These are phyloP conservation scores for Troides aeacus DNA, from an alignment of 2,888 invertebrate genomes.

Conservation along the genomic window DNA sequence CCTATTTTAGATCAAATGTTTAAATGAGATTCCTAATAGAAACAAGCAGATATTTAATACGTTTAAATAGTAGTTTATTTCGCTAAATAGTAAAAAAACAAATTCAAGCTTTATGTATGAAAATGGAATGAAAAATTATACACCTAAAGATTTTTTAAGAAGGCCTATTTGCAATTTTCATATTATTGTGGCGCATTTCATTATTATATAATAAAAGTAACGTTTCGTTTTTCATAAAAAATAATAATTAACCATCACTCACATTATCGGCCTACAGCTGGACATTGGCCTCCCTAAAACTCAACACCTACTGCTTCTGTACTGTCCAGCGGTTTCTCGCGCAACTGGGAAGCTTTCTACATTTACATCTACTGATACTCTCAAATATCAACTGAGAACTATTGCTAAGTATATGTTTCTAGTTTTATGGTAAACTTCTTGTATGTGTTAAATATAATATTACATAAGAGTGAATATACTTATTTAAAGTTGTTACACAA, in stretches of 20 bases:
- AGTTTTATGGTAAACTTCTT: slow-evolving; percentile 4
- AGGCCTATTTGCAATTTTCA: slow-evolving; percentile 3
- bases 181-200: slow-evolving; percentile 18
- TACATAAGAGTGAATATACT: neutral
- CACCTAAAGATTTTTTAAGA: neutral
- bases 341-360: too few species aligned
- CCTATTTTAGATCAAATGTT: slow-evolving; percentile 49
- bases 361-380: too few species aligned
- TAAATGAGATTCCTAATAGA: slow-evolving; percentile 51
- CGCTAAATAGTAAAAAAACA: slow-evolving; percentile 27
- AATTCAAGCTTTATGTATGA: slow-evolving; percentile 15
- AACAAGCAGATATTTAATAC: slow-evolving; percentile 36
- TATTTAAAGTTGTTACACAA: slow-evolving; percentile 3
- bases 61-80: slow-evolving; percentile 30
- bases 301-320: too few species aligned
- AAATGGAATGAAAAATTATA: slow-evolving; percentile 24
- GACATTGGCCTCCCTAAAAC: too few species aligned
- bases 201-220: slow-evolving; percentile 5
- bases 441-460: neutral
- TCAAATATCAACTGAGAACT: neutral
- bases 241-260: neutral
- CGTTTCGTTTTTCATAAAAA: neutral
- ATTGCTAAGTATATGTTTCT: neutral
- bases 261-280: too few species aligned
- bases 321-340: too few species aligned